Evolutionary conservation across 1,140 invertebrate genomes (phyloP), one percentile per base, ranked within the genome.

Genomic region (Anastrepha obliqua): DNA sequence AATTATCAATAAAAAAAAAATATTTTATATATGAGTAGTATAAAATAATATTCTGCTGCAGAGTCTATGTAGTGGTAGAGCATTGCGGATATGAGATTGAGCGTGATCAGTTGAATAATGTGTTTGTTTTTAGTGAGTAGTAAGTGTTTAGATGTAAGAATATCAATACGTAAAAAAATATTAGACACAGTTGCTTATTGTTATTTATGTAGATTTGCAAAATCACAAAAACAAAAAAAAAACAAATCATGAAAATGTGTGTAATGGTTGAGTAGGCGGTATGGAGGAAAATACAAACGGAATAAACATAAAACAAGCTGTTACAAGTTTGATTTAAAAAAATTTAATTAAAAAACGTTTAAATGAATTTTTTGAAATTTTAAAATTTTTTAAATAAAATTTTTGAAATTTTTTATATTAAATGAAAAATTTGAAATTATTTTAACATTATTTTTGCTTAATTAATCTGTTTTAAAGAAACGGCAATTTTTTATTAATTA

Each of bases 81-180:
- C 70, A 74, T 55, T 11, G 47, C 74, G 74, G 74, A 81, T 81
- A 81, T 81, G 47, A 81, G 74, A 55, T 55, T 55, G 74, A 55
- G 74, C 74, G 74, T 58, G 47, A 81, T 81, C 74, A 55, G 17
- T 55, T 81, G 47, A 11, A 81, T 81, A 81, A 81, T 81, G 47
- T 58, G 74, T 81, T 81, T 81, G 74, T 81, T 81, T 81, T 81
- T 55, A 55, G 47, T 55, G 55, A n/a, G 47, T 81, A 74, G 29
- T 67, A 74, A 44, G 42, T 74, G 67, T 47, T 74, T 74, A 74
- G 67, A 17, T 44, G 15, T 74, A 74, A 44, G 39, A 20, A 70
- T 70, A 42, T 42, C 44, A 74, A 47, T 74, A 74, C 39, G 42
- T 74, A 44, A 67, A 67, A 20, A 13, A 67, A 39, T 74, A 44